phyloP scores from a whole-genome alignment of 2,888 invertebrate species.

The Coremacera marginata region DNA sequence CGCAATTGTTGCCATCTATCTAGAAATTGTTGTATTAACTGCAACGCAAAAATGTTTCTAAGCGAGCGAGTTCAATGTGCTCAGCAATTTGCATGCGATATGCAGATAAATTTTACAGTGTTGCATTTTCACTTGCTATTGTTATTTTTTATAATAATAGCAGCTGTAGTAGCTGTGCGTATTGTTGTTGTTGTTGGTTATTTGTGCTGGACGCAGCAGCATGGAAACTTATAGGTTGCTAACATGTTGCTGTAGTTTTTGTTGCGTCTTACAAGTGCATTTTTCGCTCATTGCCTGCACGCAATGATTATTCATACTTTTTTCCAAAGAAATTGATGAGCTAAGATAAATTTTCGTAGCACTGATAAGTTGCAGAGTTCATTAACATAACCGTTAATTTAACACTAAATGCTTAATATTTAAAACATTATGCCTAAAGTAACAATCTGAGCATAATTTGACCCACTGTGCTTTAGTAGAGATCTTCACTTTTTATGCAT shows the following conservation, averaged over 20 bases:
- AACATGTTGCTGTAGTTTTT: neutral
- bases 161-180: neutral
- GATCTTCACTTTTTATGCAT: too few relatives aligned
- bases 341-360: neutral
- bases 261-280: slow-evolving; percentile 11
- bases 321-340: slow-evolving; percentile 17
- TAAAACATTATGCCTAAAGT: too few relatives aligned
- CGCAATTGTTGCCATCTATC: neutral
- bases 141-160: neutral
- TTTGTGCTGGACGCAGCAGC: neutral
- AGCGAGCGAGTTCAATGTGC: slow-evolving; percentile 16
- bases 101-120: slow-evolving; percentile 26
- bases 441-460: too few relatives aligned
- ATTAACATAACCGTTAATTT: too few relatives aligned
- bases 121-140: slow-evolving; percentile 15
- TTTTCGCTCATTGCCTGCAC: slow-evolving; percentile 22
- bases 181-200: neutral
- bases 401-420: too few relatives aligned
- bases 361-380: too few relatives aligned
- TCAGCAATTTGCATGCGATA: slow-evolving; percentile 34
- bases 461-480: too few relatives aligned
- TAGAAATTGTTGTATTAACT: neutral
- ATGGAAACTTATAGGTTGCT: slow-evolving; percentile 9
- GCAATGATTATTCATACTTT: slow-evolving; percentile 2
- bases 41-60: neutral